phyloP scores from a whole-genome alignment of 2,888 invertebrate species.

The Belgica antarctica region DNA sequence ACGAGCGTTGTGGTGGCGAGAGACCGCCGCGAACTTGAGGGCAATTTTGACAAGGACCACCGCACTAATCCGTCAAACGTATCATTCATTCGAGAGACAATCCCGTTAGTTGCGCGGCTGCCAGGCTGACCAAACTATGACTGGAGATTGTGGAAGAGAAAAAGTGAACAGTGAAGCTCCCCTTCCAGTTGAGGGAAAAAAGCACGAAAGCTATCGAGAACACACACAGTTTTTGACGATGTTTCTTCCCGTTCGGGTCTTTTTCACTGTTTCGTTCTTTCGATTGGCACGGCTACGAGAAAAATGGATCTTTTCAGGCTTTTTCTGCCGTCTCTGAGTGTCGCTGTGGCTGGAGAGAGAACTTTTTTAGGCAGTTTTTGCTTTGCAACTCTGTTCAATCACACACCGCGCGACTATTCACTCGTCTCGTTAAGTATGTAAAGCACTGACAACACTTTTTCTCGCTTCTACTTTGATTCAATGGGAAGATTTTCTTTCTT shows the following conservation, averaged over 20 bases:
- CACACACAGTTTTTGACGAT: background rate
- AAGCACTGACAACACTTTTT: constrained; percentile 26
- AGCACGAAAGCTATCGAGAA: background rate
- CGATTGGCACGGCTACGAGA: background rate
- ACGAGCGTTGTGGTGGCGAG: constrained; percentile 19
- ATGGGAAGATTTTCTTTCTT: constrained; percentile 13
- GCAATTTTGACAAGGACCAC: constrained; percentile 38
- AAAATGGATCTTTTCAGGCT: background rate
- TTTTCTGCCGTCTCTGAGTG: background rate
- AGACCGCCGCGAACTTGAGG: constrained; percentile 35
- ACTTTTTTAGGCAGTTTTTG: constrained; percentile 4
- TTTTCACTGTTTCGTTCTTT: constrained; percentile 2
- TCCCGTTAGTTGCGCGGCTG: constrained; percentile 39
- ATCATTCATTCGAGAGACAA: constrained; percentile 43
- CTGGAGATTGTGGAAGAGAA: too few relatives aligned
- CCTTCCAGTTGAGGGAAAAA: constrained; percentile 3
- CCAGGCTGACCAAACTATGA: constrained; percentile 44
- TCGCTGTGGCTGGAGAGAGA: background rate
- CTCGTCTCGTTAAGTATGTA: background rate
- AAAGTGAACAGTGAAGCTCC: constrained; percentile 11
- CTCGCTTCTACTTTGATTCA: background rate
- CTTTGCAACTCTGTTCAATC: constrained; percentile 13
- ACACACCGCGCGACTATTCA: constrained; percentile 13
- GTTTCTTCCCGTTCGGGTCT: constrained; percentile 21
- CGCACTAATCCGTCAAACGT: constrained; percentile 39